Evolutionary conservation across 2,113 vertebrate species (phyloP), one percentile per base, ranked within the genome.

Genomic region (Oncorhynchus tshawytscha): DNA sequence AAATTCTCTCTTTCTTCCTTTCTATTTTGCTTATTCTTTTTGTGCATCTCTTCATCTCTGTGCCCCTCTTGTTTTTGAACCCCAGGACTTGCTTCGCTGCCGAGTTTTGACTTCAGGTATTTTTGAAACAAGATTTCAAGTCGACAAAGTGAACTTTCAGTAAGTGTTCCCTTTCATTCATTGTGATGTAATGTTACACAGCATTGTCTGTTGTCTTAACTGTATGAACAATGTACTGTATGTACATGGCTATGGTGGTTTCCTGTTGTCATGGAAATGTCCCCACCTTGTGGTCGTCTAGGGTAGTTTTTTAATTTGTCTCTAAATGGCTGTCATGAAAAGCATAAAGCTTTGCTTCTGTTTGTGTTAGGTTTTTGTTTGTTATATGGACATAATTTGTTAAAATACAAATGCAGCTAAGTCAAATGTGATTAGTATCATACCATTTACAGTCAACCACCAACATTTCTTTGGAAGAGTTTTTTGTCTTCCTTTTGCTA

Each of bases 131-230:
- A 92, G 94, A 89, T 96, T 96, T 92, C 95, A 96, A 93, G 95
- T 96, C 91, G 95, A 96, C 91, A 96, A 96, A 95, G 95, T 96
- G 85, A 96, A 96, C 91, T 96, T 96, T 86, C 95, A 96, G 95
- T 96, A 91, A 95, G 95, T 95, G 16, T 45, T 18, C 6, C n/a
- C 0, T 72, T 68, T 29, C 12, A 62, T 45, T 49, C 25, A 5
- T 15, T 57, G 13, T 54, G 15, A 3, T 27, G 18, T 48, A 13
- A 13, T 31, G 25, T 29, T 11, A 13, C 22, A 3, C 12, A 27
- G 13, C n/a, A 1, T 64, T 31, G 59, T 62, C 20, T 62, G 59
- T 62, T 22, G 49, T 45, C 8, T 12, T 45, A 45, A 11, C 39
- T 45, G 39, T 8, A 9, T 39, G 39, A 9, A 39, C 7, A 8